Evolutionary conservation across 1,140 invertebrate species (phyloP).

Genomic region (Polypedilum pembai): DNA sequence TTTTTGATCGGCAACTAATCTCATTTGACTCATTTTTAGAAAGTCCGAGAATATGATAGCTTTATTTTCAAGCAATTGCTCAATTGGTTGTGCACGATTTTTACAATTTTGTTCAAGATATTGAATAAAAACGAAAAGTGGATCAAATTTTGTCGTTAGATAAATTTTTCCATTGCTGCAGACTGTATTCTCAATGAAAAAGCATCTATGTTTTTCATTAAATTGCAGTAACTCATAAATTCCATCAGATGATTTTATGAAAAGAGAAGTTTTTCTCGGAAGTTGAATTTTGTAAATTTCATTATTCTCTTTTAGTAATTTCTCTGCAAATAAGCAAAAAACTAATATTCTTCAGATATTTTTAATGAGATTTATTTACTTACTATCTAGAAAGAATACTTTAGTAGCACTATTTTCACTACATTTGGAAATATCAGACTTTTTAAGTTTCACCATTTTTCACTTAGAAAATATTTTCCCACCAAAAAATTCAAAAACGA

Average conservation of each 20-base stretch:
- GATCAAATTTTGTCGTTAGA: conserved; percentile 62
- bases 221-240: conserved; percentile 55
- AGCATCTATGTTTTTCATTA: conserved; percentile 57
- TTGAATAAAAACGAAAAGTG: conserved; percentile 59
- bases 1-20: conserved; percentile 35
- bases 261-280: not conserved
- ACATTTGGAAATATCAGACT: not conserved
- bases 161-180: conserved; percentile 67
- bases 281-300: not conserved
- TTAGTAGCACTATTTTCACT: not conserved
- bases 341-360: not conserved
- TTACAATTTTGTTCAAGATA: conserved; percentile 50
- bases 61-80: conserved; percentile 53
- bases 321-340: not conserved
- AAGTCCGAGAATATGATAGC: conserved; percentile 35
- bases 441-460: not conserved
- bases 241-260: not conserved
- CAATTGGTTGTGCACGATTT: conserved; percentile 56
- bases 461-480: too few species aligned
- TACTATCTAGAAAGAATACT: not conserved
- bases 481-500: too few species aligned
- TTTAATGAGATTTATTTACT: not conserved
- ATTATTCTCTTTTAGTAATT: not conserved
- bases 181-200: conserved; percentile 61
- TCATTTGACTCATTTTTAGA: conserved; percentile 32